A percentile compares a stretch with the other conserved stretches of the same genome.
Evolutionary conservation across 1,140 invertebrate species (phyloP).

Genomic region (Centruroides vittatus): DNA sequence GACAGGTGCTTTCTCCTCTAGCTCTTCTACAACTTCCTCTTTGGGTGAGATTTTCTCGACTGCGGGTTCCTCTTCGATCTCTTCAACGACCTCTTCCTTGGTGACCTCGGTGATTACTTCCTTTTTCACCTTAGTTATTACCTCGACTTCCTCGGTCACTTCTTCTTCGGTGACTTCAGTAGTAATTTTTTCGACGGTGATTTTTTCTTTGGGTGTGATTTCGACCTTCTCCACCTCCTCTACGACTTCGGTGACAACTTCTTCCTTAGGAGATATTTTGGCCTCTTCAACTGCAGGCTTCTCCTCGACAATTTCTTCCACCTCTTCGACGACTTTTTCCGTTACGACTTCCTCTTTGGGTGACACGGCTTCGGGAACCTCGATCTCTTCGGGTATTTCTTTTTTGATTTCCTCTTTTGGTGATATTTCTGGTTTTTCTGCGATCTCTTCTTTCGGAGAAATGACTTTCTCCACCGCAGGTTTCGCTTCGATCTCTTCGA

Average conservation of each 20-base stretch:
- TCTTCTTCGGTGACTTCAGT: too few species aligned
- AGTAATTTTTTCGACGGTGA: neutral
- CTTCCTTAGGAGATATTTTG: neutral
- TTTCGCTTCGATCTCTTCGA: conserved; percentile 32
- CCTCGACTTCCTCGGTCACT: neutral
- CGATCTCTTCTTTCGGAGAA: too few species aligned
- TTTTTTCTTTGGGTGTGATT: neutral
- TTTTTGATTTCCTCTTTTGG: neutral
- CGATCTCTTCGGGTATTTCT: conserved; percentile 8
- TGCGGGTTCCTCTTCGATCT: conserved; percentile 4
- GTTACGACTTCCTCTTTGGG: conserved; percentile 16
- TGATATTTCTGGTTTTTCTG: neutral
- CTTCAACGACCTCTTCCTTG: conserved; percentile 8
- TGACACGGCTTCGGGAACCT: neutral
- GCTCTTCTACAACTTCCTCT: conserved; percentile 33
- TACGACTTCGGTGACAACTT: neutral
- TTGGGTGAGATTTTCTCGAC: conserved; percentile 20
- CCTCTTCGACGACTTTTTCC: conserved; percentile 19
- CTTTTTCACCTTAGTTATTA: neutral
- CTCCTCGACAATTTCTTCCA: too few species aligned
- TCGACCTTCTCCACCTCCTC: too few species aligned
- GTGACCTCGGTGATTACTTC: conserved; percentile 2
- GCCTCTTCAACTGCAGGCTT: too few species aligned
- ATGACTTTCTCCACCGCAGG: conserved; percentile 22
- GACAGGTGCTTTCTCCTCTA: conserved; percentile 30